Evolutionary conservation across 2,888 invertebrate species (phyloP), one percentile per base, ranked within the genome.

Genomic region (Drosophila greeni): DNA sequence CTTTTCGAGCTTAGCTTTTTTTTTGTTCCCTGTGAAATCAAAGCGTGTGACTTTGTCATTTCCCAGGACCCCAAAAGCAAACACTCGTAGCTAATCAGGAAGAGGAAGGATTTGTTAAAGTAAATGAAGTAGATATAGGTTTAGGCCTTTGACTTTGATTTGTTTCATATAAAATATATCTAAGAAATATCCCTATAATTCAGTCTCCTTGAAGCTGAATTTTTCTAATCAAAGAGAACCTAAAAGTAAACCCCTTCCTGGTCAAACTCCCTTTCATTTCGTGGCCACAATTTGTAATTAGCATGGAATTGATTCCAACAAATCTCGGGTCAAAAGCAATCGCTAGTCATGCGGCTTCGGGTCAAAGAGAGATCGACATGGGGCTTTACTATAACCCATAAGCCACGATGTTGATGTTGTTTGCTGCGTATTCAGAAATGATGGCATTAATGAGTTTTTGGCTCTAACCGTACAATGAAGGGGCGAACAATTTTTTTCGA

Each of bases 401-500:
- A 11, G 11, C 36, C 39, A 39, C 9, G 36, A 11, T 23, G 40
- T n/a, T 40, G 40, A 8, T 40, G 23, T 14, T 45, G 26, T 8
- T 7, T 16, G 12, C 45, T 20, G 45, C 48, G 33, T 48, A 48
- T 33, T 23, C 37, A n/a, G 23, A 39, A 33, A 33, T 75, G 72
- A 68, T 64, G 66, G 52, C 52, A 52, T 78, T 76, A 79, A 76
- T 76, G 76, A 76, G 66, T 75, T 75, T 75, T 58, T 61, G 61
- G 29, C 74, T 61, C 31, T 31, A 59, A 23, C 51, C 70, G 70
- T 72, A 76, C 82, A 82, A 83, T 81, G 78, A 79, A 74, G 52
- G 82, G 77, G 76, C 73, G 70, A 78, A 82, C 83, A 78, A 82
- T 82, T 82, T 56, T 45, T 54, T 45, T 60, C 57, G 75, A 82